These are phyloP conservation scores for Hippoglossus hippoglossus DNA, from an alignment of 2,797 vertebrate genomes.

Conservation along the genomic window DNA sequence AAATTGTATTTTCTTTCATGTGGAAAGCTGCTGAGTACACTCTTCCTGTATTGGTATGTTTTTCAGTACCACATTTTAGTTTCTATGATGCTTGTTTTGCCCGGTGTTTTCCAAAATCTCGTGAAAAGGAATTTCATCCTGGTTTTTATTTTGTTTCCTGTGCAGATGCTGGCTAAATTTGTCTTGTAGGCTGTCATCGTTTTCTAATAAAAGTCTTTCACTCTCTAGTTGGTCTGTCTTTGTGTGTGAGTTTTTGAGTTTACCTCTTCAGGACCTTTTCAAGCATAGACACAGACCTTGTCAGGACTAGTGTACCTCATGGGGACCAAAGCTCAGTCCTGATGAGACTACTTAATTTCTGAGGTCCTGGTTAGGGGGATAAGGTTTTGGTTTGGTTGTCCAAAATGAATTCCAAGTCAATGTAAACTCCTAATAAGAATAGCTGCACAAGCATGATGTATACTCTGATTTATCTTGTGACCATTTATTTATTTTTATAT, in stretches of 20 bases:
- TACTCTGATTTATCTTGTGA: too few relatives aligned
- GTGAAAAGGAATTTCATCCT: conserved; percentile 57
- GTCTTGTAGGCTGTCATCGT: conserved; percentile 71
- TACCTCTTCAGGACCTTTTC: too few relatives aligned
- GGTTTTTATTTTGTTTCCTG: conserved; percentile 17
- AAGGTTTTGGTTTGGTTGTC: too few relatives aligned
- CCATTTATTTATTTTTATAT: too few relatives aligned
- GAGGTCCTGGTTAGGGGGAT: too few relatives aligned
- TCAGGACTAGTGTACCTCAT: too few relatives aligned
- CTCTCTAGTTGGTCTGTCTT: conserved; percentile 30
- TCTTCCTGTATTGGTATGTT: conserved; percentile 78
- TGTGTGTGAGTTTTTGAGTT: not conserved
- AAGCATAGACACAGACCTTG: too few relatives aligned
- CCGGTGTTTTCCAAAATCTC: conserved; percentile 47
- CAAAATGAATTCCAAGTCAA: too few relatives aligned
- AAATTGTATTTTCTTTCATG: conserved; percentile 71
- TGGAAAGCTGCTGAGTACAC: conserved; percentile 77
- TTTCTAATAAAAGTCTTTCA: conserved; percentile 82
- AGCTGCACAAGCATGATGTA: too few relatives aligned
- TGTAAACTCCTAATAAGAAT: too few relatives aligned
- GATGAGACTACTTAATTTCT: too few relatives aligned
- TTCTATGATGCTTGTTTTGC: conserved; percentile 58
- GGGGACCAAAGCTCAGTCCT: too few relatives aligned
- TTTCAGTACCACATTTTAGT: conserved; percentile 78
- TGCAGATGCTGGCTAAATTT: conserved; percentile 68